phyloP scores from a whole-genome alignment of 92 coral and sea anemone genomes.

The Paragorgia papillata region DNA sequence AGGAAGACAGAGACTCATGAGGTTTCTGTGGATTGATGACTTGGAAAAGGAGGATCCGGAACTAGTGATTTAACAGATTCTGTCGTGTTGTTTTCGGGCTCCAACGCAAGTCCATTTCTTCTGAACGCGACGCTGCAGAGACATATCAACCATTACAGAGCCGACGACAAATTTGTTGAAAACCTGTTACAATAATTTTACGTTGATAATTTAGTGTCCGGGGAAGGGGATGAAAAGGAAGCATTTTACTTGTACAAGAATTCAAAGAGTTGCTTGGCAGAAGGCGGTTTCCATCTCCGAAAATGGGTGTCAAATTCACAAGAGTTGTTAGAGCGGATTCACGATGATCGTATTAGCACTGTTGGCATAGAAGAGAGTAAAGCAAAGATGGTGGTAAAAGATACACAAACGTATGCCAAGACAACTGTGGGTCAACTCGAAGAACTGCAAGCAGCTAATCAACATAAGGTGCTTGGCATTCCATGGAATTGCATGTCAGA shows the following conservation, averaged over 20 bases:
- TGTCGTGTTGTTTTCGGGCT: conserved; percentile 50
- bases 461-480: no score
- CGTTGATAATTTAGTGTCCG: conserved; percentile 34
- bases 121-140: conserved; percentile 38
- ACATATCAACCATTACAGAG: conserved; percentile 27
- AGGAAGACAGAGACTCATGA: conserved; percentile 25
- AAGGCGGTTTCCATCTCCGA: neutral
- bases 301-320: no score
- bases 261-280: no score
- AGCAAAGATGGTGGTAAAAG: conserved; percentile 11
- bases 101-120: conserved; percentile 42
- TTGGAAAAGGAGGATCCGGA: conserved; percentile 9
- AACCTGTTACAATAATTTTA: conserved; percentile 29
- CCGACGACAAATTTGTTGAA: conserved; percentile 33
- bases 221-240: neutral
- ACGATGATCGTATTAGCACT: neutral
- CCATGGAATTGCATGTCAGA: no score
- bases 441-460: no score
- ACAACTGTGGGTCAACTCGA: no score
- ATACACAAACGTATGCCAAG: no score
- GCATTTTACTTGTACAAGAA: neutral
- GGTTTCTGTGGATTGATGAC: conserved; percentile 44
- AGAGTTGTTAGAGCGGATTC: no score
- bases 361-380: neutral
- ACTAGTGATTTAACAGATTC: conserved; percentile 29